phyloP scores from a whole-genome alignment of 2,113 vertebrate species.

The Tragelaphus imberbis region DNA sequence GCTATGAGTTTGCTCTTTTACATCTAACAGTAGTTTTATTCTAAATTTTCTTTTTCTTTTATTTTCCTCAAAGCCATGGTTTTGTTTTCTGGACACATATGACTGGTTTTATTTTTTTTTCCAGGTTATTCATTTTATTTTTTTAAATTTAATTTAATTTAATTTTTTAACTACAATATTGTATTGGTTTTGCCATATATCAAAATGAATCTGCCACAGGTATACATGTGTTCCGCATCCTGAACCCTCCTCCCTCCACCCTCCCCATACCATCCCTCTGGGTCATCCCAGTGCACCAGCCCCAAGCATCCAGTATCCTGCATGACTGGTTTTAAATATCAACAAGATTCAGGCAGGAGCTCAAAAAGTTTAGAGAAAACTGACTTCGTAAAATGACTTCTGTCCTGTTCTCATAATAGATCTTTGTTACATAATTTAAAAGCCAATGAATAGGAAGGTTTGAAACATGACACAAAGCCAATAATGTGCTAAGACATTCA shows the following conservation, averaged over 20 bases:
- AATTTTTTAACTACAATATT: no score
- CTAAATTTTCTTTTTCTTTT: background rate
- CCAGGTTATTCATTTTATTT: no score
- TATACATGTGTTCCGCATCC: no score
- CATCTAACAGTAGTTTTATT: background rate
- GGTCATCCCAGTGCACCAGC: no score
- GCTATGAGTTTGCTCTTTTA: background rate
- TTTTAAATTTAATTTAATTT: no score
- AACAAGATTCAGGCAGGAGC: background rate
- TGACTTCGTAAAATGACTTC: conserved; percentile 61
- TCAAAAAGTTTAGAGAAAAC: background rate
- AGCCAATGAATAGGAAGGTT: conserved; percentile 59
- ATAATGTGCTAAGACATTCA: conserved; percentile 32
- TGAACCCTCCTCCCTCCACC: no score
- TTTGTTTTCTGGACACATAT: background rate
- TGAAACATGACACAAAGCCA: conserved; percentile 50
- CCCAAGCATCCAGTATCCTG: no score
- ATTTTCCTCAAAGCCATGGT: background rate
- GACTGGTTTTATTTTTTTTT: conserved; percentile 1
- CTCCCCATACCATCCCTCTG: no score
- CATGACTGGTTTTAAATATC: conserved; percentile 39
- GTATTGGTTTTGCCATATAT: no score
- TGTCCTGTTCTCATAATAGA: background rate
- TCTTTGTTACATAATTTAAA: conserved; percentile 51
- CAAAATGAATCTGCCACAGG: no score